Conservation (phyloP, 92 coral and sea anemone genomes). For the Actinernus sp. region DNA sequence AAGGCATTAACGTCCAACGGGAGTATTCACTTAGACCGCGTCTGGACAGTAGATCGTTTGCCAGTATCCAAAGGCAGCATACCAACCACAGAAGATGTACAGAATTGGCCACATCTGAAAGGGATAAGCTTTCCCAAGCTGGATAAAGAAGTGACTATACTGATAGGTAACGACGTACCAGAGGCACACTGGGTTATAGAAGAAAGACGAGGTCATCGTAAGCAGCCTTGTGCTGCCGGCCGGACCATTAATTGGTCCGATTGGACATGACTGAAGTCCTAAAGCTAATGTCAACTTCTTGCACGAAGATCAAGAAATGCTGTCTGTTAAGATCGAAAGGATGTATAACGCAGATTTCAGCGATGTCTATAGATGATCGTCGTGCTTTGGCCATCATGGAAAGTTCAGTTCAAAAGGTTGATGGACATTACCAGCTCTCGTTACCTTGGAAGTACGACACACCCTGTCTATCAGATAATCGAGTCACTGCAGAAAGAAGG, state of each 20-base stretch:
- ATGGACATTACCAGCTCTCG: slow-evolving; percentile 33
- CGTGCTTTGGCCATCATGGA: slow-evolving; percentile 28
- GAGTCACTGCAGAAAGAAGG: slow-evolving; percentile 9
- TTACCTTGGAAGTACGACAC: slow-evolving; percentile 23
- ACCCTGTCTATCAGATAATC: slow-evolving; percentile 24
- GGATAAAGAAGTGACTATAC: slow-evolving; percentile 4
- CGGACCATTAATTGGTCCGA: slow-evolving; percentile 24
- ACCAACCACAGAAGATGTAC: neutral
- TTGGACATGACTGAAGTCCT: slow-evolving; percentile 3
- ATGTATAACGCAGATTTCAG: slow-evolving; percentile 18
- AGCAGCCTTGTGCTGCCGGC: slow-evolving; percentile 24
- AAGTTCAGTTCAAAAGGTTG: slow-evolving; percentile 8
- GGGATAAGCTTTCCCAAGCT: slow-evolving; percentile 1
- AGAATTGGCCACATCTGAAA: neutral
- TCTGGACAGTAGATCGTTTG: neutral
- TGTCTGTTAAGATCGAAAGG: slow-evolving; percentile 6
- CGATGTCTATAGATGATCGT: slow-evolving; percentile 38
- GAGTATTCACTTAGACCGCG: neutral
- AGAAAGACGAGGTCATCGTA: slow-evolving; percentile 18
- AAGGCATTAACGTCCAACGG: neutral
- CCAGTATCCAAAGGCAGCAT: neutral
- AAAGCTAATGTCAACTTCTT: slow-evolving; percentile 4
- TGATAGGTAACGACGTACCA: slow-evolving; percentile 1
- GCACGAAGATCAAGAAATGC: slow-evolving; percentile 1
- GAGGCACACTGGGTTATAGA: slow-evolving; percentile 35